These are phyloP conservation scores for Apamea epomidion DNA, from an alignment of 2,888 invertebrate genomes.

Conservation along the genomic window DNA sequence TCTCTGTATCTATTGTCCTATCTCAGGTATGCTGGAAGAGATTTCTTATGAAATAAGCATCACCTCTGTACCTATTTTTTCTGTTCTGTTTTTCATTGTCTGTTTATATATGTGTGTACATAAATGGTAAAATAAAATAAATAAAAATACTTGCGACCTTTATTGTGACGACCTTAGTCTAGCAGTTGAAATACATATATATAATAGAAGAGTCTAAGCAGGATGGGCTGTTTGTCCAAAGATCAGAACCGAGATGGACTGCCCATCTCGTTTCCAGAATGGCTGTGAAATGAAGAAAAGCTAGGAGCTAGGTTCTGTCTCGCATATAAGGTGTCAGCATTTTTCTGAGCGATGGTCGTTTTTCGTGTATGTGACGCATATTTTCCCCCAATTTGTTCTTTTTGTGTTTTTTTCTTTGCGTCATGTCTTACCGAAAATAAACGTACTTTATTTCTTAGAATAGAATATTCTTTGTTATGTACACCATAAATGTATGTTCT, in stretches of 20 bases:
- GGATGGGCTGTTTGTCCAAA: neutral
- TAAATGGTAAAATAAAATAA: too few species aligned
- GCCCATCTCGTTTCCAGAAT: too few species aligned
- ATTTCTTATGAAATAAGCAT: too few species aligned
- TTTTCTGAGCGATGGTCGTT: neutral
- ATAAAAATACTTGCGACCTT: slow-evolving; percentile 11
- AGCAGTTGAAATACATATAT: neutral
- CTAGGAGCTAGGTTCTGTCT: neutral
- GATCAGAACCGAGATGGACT: neutral
- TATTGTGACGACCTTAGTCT: neutral
- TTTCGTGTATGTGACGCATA: neutral
- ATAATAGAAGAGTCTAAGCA: neutral
- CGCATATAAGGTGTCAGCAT: neutral
- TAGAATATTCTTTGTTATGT: neutral
- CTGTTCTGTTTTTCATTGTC: too few species aligned
- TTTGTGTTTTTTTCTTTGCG: neutral
- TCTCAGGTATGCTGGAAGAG: too few species aligned
- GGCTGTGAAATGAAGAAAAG: neutral
- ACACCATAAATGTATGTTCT: neutral
- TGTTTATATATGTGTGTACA: too few species aligned
- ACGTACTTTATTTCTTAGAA: neutral
- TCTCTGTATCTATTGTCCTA: too few species aligned
- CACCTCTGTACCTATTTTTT: too few species aligned
- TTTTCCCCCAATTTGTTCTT: neutral
- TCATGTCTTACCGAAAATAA: too few species aligned